Evolutionary conservation across 2,888 invertebrate genomes (phyloP), one percentile per base, ranked within the genome.

Genomic region (Synergus laeviventris): DNA sequence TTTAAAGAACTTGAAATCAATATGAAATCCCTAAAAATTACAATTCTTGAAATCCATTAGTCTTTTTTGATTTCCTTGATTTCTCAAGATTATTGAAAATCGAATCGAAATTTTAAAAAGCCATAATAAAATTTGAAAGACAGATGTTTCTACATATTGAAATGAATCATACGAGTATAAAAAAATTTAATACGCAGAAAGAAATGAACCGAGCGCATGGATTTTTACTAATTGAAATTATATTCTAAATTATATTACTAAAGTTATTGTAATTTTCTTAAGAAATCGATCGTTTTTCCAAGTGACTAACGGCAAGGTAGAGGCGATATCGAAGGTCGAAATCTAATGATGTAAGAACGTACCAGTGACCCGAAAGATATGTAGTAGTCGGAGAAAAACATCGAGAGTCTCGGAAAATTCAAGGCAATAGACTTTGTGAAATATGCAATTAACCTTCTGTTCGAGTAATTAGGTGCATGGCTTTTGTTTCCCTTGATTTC

Each of bases 281-380:
- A 16, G 59, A 45, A 49, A 39, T 70, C 61, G 31, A 31, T 61
- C 21, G 64, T 66, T 78, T 75, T 78, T 78, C 64, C 75, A 45
- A 75, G 62, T 77, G 73, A 77, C 73, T 62, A 75, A 75, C 73
- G 74, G 76, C 76, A 76, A 78, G 60, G 38, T 76, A 64, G 56
- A 61, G 42, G 36, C 62, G 18, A 76, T 64, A 76, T 73, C 64
- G 76, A 79, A 79, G 77, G 77, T 73, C 64, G 49, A 36, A 18
- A 36, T 39, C 73, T 64, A 18, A 16, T 79, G 75, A 79, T 56
- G 74, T 62, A 79, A 79, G 38, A 5, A 61, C 74, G 39, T 62
- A 75, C 73, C 74, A 76, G 61, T 79, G 79, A 76, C 76, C 79
- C 64, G 75, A 56, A 39, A 74, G 59, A 76, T 36, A 73, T 61